Evolutionary conservation across 2,797 vertebrate genomes (phyloP).

Genomic region (Gymnopithys bicolor): DNA sequence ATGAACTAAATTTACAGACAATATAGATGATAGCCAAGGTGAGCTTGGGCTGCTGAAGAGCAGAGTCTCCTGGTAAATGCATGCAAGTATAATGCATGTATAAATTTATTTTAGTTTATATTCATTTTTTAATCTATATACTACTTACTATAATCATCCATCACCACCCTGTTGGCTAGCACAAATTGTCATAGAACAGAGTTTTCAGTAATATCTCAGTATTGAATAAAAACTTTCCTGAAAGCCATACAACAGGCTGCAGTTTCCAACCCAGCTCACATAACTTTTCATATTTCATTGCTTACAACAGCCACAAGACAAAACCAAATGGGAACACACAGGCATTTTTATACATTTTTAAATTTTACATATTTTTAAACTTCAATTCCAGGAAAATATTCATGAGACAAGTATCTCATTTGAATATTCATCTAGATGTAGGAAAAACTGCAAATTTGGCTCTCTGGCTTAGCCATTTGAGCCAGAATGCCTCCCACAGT

Average conservation of each 20-base stretch:
- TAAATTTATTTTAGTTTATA: background rate
- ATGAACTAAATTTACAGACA: background rate
- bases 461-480: background rate
- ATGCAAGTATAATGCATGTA: background rate
- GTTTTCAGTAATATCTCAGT: background rate
- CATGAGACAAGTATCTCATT: background rate
- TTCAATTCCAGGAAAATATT: background rate
- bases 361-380: background rate
- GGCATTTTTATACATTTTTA: background rate
- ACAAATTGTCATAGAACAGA: background rate
- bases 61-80: background rate
- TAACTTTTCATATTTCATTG: background rate
- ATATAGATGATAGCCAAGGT: background rate
- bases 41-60: background rate
- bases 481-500: background rate
- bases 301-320: background rate
- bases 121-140: background rate
- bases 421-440: background rate
- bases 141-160: background rate
- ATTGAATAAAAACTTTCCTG: background rate
- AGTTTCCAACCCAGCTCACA: background rate
- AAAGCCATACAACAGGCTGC: background rate
- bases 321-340: background rate
- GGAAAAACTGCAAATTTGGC: background rate
- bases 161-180: background rate